Base-by-base conservation (phyloP, 2,797 vertebrate genomes). In the Alexandromys oeconomus region DNA sequence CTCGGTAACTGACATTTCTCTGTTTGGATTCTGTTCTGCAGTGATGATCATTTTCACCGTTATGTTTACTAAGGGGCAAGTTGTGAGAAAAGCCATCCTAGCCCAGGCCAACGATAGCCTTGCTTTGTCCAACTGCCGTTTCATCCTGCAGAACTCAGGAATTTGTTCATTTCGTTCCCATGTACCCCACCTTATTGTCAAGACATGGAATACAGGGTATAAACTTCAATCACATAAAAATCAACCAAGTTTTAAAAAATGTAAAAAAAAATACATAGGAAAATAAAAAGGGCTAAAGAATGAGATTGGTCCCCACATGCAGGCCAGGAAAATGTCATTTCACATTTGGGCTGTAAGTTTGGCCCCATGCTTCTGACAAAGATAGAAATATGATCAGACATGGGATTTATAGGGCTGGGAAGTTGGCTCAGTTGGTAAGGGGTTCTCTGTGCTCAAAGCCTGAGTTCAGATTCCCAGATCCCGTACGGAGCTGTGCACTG, bases 221-320 rank as follows among this genome's bases (percentile, higher is more conserved):
- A 67, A 9, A n/a, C 59, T 92, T 93, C 76, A 67, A 31, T 51
- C 25, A 63, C 27, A 54, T 71, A 57, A 95, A 92, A 51, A 73
- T 54, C 65, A 84, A 81, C 67, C 74, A 65, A 40, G 79, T 61
- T 43, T 59, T 54, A 34, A 51, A 54, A 92, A 89, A 23, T 57
- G 37, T 78, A 77, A 87, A 59, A 90, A 84, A 59, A 46, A 54
- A 37, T 4, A 54, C 25, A 5, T 2, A 71, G 51, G 57, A 57
- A 77, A 61, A 96, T n/a, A 34, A 92, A 17, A 48, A 14, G 15
- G 29, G 9, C 34, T 92, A 74, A 79, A 89, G 71, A 92, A 73
- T 40, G 63, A 80, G 31, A 51, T 48, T 51, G 65, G 80, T 65
- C 48, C 69, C 87, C 34, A 86, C 86, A 88, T 59, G 11, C 54